Evolutionary conservation across 2,113 vertebrate genomes (phyloP), one percentile per base, ranked within the genome.

Genomic region (Sisor rabdophorus): DNA sequence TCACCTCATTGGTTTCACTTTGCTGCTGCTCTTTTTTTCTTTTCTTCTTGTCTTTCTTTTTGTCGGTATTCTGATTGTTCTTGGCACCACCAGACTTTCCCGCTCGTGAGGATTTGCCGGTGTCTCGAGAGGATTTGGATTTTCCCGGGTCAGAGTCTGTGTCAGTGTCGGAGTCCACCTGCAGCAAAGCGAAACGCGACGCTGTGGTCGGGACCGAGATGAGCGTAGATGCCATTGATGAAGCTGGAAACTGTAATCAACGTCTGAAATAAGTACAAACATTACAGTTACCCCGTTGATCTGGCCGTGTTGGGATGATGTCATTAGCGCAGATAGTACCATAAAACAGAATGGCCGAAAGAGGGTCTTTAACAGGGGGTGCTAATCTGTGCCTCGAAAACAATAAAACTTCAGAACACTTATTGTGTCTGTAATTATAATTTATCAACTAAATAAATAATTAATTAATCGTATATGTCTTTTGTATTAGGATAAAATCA

Each of bases 171-270:
- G 94, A 95, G 87, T 98, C 94, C 3, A 97, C 91, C 90, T 94
- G 95, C 22, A 98, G 92, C 64, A 97, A 87, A 73, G 95, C 95
- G 81, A 98, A 98, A 56, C 94, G 94, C 69, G 95, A 97, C 26
- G 95, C 93, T 19, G 95, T 98, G 28, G 95, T 95, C 56, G 93
- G 93, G 77, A 98, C 94, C 13, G 93, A 93, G 88, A 94, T 93
- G 83, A 95, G 86, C 24, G 92, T 82, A 20, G 95, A 95, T 72
- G 94, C 89, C 95, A 97, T n/a, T 97, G 48, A 6, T 56, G 30
- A 24, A 72, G 50, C 85, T 80, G 78, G 22, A 22, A 44, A 16
- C 65, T 26, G 65, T 16, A 44, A 17, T 50, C 15, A 44, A 44
- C 4, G 47, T 30, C 65, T 69, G 55, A 56, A 67, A 30, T 30